Evolutionary conservation across 2,797 vertebrate species (phyloP).

Genomic region (Lagodon rhomboides): DNA sequence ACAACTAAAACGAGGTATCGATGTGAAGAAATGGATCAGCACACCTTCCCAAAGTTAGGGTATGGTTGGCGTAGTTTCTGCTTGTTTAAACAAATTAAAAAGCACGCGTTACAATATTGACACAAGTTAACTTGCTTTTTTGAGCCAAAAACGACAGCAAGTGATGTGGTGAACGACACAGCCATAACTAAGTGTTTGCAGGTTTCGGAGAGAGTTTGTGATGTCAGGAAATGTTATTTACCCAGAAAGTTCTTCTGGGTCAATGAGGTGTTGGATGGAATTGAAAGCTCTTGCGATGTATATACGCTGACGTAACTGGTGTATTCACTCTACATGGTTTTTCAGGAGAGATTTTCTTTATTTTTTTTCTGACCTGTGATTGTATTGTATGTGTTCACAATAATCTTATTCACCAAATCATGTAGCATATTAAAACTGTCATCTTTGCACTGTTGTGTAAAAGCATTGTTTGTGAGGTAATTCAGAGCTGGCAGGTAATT

Average conservation of each 20-base stretch:
- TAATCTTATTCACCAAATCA: neutral
- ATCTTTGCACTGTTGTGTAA: neutral
- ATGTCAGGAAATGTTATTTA: neutral
- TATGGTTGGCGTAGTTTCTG: neutral
- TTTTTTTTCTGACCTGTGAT: neutral
- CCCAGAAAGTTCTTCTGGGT: neutral
- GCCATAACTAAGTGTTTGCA: too few species aligned
- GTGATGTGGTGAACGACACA: neutral
- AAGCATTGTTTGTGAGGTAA: neutral
- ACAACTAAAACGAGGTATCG: neutral
- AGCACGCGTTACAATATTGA: neutral
- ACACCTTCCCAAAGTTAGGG: too few species aligned
- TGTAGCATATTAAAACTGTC: neutral
- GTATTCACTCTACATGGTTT: neutral
- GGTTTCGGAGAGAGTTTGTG: neutral
- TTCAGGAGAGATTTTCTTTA: too few species aligned
- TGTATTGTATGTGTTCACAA: neutral
- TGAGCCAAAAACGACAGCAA: neutral
- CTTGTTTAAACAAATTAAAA: neutral
- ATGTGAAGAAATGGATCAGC: neutral
- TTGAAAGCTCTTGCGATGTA: neutral
- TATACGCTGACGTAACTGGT: neutral
- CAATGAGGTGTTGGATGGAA: neutral
- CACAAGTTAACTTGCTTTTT: neutral
- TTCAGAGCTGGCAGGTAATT: neutral